Percentiles rank a stretch among this genome's conserved stretches.
Evolutionary conservation across 1,140 invertebrate genomes (phyloP).

Genomic region (Polypedilum pembai): DNA sequence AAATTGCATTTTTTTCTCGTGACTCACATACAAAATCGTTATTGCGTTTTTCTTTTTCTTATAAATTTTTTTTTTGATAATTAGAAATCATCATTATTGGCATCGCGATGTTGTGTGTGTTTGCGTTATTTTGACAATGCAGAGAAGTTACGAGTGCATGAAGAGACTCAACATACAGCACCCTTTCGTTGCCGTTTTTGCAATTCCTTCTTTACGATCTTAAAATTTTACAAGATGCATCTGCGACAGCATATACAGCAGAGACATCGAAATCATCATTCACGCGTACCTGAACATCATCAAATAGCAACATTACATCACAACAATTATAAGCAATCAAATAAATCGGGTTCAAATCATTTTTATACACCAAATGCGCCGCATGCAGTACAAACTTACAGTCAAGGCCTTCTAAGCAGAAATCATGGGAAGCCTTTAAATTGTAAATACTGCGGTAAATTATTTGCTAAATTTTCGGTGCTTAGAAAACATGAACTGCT

Average conservation of each 20-base stretch:
- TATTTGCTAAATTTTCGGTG: not conserved
- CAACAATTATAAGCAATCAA: slow-evolving; percentile 17
- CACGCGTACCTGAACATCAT: slow-evolving; percentile 9
- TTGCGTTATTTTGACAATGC: not conserved
- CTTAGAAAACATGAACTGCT: not conserved
- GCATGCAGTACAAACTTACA: slow-evolving; percentile 12
- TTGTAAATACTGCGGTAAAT: not conserved
- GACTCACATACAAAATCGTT: not conserved
- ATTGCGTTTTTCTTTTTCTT: not conserved
- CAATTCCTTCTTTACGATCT: not conserved
- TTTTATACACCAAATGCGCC: not conserved
- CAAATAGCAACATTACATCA: not conserved
- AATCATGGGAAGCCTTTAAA: not conserved
- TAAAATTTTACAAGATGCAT: slow-evolving; percentile 21
- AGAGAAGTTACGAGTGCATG: not conserved
- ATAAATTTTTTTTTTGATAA: not conserved
- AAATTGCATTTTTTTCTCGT: not conserved
- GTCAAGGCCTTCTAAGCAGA: not conserved
- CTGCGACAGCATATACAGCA: not conserved
- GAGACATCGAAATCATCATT: not conserved
- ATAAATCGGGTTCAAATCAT: not conserved
- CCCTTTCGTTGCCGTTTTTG: not conserved
- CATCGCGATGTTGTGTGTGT: not conserved
- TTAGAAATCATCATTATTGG: not conserved
- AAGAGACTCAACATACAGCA: not conserved